Conservation (phyloP, 2,113 vertebrate genomes). For the Halichoeres trimaculatus region DNA sequence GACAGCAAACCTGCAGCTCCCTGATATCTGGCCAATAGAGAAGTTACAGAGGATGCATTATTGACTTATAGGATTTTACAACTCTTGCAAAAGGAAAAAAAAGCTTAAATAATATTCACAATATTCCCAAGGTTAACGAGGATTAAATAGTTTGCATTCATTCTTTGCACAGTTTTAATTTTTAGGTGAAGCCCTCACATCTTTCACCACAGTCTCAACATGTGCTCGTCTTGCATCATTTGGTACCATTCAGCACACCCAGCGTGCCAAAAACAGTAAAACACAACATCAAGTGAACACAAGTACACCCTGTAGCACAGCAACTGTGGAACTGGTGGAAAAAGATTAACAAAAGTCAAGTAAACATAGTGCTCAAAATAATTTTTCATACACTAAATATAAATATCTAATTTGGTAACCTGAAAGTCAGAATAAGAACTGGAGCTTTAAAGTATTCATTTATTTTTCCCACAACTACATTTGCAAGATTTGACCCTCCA, state of each 20-base stretch:
- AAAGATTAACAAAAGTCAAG: slow-evolving; percentile 24
- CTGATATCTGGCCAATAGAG: slow-evolving; percentile 12
- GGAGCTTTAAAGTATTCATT: not conserved
- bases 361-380: slow-evolving; percentile 2
- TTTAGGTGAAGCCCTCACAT: slow-evolving; percentile 36
- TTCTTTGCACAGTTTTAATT: slow-evolving; percentile 50
- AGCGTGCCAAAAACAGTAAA: slow-evolving; percentile 42
- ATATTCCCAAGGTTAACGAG: slow-evolving; percentile 12
- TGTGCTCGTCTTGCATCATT: slow-evolving; percentile 42
- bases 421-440: not conserved
- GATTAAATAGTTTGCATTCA: slow-evolving; percentile 45
- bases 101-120: slow-evolving; percentile 28
- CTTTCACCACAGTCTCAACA: slow-evolving; percentile 33
- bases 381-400: not conserved
- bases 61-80: slow-evolving; percentile 15
- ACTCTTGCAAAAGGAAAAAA: slow-evolving; percentile 20
- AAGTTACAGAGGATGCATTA: slow-evolving; percentile 36
- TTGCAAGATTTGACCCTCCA: not conserved
- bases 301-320: slow-evolving; percentile 36
- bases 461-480: not conserved
- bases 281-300: slow-evolving; percentile 42
- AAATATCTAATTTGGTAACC: slow-evolving; percentile 16
- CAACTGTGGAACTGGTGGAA: slow-evolving; percentile 54
- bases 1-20: slow-evolving; percentile 60
- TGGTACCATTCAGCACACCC: slow-evolving; percentile 57